Base-by-base conservation (phyloP, 2,888 invertebrate species). In the Pharmacophagus antenor region DNA sequence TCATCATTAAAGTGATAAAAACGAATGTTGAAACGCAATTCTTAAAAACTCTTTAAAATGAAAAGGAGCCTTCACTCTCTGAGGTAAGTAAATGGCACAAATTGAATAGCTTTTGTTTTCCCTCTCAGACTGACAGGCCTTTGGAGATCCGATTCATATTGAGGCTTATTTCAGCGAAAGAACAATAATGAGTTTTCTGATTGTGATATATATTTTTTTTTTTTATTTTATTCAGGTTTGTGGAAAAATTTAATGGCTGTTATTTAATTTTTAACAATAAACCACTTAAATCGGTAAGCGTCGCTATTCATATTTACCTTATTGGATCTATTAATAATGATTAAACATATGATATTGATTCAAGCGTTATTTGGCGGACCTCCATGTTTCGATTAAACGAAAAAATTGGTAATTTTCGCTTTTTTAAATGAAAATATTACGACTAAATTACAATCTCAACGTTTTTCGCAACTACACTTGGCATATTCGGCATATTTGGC, bases 21-120 rank as follows among this genome's bases (percentile, higher is more conserved):
- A 47, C 22, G 22, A 47, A 56, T 44, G 18, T 5, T 18, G 18
- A 7, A 44, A 23, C 22, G 48, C 6, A 37, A 37, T 48, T 56
- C 41, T 48, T 56, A 23, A 48, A 56, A 56, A 49, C 54, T 55
- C 47, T 50, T 50, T 27, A 18, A 57, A 50, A 57, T 57, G 20
- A 50, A 57, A 52, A 46, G 23, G 25, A 46, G 50, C 50, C 44
- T 25, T 56, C 56, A 22, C 23, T 56, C 46, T 27, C 41, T 51
- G 46, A 52, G 37, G 51, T 52, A 31, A 57, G 46, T 57, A 52
- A 58, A 58, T 47, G 51, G 31, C 52, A 46, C 52, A 46, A 37
- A 52, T 58, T 51, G 52, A 58, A 58, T 58, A 47, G 52, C 58
- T 58, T 58, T 58, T 58, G 58, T 58, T 52, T 52, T 50, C 23